Conservation (phyloP, 2,113 vertebrate genomes). For the Acrocephalus kingi region DNA sequence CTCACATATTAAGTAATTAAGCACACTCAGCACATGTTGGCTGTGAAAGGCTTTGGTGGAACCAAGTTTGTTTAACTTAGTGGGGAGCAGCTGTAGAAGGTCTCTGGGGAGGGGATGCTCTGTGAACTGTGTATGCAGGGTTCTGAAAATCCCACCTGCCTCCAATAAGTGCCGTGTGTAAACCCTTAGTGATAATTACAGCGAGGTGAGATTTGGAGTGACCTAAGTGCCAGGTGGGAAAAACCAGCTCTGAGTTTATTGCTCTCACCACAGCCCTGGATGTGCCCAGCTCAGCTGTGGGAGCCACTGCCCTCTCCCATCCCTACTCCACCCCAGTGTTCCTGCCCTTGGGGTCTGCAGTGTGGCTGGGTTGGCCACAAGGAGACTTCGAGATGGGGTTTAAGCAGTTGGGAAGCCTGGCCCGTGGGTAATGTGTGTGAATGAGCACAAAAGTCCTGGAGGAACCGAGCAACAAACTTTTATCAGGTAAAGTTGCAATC, state of each 20-base stretch:
- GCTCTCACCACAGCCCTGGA: rapidly evolving
- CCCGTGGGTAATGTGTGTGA: neutral
- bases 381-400: neutral
- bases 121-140: neutral
- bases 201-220: neutral
- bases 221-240: neutral
- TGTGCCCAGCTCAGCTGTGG: neutral
- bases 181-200: neutral
- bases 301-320: neutral
- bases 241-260: neutral
- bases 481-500: neutral
- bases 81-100: neutral
- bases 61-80: neutral
- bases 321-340: rapidly evolving
- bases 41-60: neutral
- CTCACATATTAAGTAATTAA: constrained; percentile 34
- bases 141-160: neutral
- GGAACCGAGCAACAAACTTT: neutral
- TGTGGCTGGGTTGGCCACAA: rapidly evolving
- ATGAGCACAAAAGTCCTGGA: neutral
- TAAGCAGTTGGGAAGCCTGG: neutral
- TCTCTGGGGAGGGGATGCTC: neutral
- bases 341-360: neutral
- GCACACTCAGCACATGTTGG: neutral
- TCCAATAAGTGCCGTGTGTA: neutral